Evolutionary conservation across 2,888 invertebrate species (phyloP), one percentile per base, ranked within the genome.

Genomic region (Euproctis similis): DNA sequence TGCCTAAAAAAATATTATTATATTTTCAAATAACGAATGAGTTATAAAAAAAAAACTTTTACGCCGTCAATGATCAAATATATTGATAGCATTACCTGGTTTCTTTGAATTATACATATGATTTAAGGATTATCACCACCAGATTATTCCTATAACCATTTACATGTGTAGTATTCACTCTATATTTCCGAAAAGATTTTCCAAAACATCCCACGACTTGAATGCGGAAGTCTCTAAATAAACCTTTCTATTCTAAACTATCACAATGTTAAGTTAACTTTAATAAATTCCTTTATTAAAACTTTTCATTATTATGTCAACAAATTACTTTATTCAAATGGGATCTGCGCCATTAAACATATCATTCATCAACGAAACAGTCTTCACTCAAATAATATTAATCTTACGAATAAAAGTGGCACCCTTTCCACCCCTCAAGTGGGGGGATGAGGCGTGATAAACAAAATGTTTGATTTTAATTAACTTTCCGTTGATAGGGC

Each of bases 381-480:
- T 36, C 58, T 57, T 46, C 48, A 40, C 41, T 9, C 36, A 58
- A 63, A 61, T 53, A 40, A 44, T 43, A 50, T 58, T 50, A 53
- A 57, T 60, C 48, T 56, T 54, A 59, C 49, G 53, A 61, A 64
- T 58, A 62, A 59, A 52, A 51, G 42, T 39, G 47, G 30, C 53
- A 16, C 21, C 30, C 60, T 53, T 46, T 41, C 44, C 30, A 35
- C 46, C 29, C 28, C 26, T n/a, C n/a, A n/a, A n/a, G n/a, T n/a
- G n/a, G n/a, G n/a, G n/a, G 22, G 34, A 37, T 36, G 43, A 53
- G 42, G 40, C 24, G 48, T 35, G 35, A 46, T 37, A 30, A 47
- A 34, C 39, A 42, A 42, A 67, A 60, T 77, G 76, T 77, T 78
- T 80, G 74, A 71, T 75, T 76, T 78, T 78, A 80, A 80, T 80